phyloP scores from a whole-genome alignment of 2,888 invertebrate species.

The Cylloceria caligata region DNA sequence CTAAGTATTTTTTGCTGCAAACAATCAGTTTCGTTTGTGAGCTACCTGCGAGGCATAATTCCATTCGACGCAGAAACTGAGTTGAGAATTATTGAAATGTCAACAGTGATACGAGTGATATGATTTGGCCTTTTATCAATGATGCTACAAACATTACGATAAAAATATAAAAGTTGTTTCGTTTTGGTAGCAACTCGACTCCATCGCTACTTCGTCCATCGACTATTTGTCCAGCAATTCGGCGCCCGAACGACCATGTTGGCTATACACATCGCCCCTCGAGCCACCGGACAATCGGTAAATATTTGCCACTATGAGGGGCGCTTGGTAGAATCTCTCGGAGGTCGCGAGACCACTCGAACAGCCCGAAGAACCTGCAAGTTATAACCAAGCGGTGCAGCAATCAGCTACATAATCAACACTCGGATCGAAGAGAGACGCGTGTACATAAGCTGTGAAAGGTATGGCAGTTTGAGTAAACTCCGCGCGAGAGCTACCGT shows the following conservation, averaged over 20 bases:
- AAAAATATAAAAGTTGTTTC: neutral
- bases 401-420: constrained; percentile 55
- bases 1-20: neutral
- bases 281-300: constrained; percentile 43
- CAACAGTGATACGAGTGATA: neutral
- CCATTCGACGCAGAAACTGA: neutral
- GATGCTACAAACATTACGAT: neutral
- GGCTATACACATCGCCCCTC: neutral
- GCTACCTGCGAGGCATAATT: neutral
- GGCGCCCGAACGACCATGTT: constrained; percentile 18
- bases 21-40: neutral
- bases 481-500: neutral
- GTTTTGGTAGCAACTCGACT: constrained; percentile 21
- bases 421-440: constrained; percentile 25
- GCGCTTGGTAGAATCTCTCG: neutral
- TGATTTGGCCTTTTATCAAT: neutral
- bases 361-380: constrained; percentile 24
- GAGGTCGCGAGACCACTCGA: constrained; percentile 12
- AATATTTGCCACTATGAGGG: constrained; percentile 40
- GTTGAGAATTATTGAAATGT: neutral
- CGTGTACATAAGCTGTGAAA: constrained; percentile 19
- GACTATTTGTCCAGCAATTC: constrained; percentile 39
- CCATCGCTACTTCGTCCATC: constrained; percentile 23
- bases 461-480: constrained; percentile 4
- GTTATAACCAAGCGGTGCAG: constrained; percentile 32